Evolutionary conservation across 2,113 vertebrate species (phyloP).

Genomic region (Periophthalmodon schlosseri): DNA sequence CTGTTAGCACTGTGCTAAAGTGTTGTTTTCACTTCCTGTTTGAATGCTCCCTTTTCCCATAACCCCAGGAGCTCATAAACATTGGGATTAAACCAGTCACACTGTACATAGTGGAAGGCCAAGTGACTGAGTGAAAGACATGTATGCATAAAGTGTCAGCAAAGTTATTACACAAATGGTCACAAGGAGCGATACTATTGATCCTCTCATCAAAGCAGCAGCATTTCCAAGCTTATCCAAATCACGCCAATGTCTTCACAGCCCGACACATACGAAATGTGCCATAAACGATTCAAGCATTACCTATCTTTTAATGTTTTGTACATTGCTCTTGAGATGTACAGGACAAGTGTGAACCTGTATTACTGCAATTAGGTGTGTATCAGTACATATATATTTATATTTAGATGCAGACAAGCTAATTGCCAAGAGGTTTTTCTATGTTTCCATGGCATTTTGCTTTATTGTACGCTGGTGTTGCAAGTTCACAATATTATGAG

Average conservation of each 20-base stretch:
- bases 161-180: not conserved
- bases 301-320: conserved; percentile 26
- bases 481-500: conserved; percentile 55
- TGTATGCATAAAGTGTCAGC: conserved; percentile 2
- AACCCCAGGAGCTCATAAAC: conserved; percentile 25
- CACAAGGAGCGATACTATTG: not conserved
- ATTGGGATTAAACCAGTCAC: conserved; percentile 34
- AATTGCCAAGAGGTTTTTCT: conserved; percentile 64
- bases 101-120: conserved; percentile 40
- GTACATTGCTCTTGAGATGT: conserved; percentile 46
- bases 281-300: conserved; percentile 36
- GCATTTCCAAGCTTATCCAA: conserved; percentile 36
- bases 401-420: conserved; percentile 73
- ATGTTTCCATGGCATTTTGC: conserved; percentile 56
- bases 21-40: conserved; percentile 32
- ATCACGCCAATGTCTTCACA: conserved; percentile 17
- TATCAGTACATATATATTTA: conserved; percentile 63
- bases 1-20: conserved; percentile 62
- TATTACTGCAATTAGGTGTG: conserved; percentile 70
- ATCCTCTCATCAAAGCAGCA: conserved; percentile 27
- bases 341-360: conserved; percentile 60
- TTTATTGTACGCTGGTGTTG: conserved; percentile 57
- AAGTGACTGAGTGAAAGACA: conserved; percentile 23
- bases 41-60: conserved; percentile 21
- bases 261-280: conserved; percentile 28